Conservation (phyloP, 2,113 vertebrate species). For the Anhinga rufa region DNA sequence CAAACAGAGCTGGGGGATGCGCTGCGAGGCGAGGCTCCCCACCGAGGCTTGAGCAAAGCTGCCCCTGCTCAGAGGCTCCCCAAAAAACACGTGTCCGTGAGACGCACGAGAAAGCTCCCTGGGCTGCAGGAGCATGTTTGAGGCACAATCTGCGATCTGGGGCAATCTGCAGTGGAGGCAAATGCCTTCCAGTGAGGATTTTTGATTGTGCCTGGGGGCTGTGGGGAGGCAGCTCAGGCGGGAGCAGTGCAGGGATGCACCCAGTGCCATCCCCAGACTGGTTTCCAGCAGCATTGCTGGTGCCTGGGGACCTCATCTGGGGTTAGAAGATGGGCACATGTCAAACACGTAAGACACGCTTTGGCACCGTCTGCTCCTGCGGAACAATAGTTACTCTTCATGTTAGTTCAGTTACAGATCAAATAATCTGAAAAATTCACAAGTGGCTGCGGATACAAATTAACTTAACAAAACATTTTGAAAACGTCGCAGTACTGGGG, state of each 20-base stretch:
- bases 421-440: constrained; percentile 41
- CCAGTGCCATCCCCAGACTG: background rate
- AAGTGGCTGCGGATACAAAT: constrained; percentile 56
- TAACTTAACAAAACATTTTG: constrained; percentile 51
- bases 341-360: background rate
- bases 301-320: background rate
- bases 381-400: background rate
- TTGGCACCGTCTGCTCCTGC: background rate
- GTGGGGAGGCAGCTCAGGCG: fast-evolving
- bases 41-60: fast-evolving
- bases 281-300: background rate
- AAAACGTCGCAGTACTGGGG: background rate
- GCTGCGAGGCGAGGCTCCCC: background rate
- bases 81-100: fast-evolving
- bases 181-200: fast-evolving
- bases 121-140: fast-evolving
- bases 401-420: constrained; percentile 53
- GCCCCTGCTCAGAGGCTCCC: background rate
- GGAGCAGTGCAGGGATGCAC: background rate
- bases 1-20: too few species aligned
- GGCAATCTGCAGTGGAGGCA: fast-evolving
- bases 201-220: background rate
- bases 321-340: background rate
- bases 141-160: background rate
- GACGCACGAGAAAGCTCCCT: fast-evolving